These are phyloP conservation scores for Brassicogethes aeneus DNA, from an alignment of 2,888 invertebrate species.

Conservation along the genomic window DNA sequence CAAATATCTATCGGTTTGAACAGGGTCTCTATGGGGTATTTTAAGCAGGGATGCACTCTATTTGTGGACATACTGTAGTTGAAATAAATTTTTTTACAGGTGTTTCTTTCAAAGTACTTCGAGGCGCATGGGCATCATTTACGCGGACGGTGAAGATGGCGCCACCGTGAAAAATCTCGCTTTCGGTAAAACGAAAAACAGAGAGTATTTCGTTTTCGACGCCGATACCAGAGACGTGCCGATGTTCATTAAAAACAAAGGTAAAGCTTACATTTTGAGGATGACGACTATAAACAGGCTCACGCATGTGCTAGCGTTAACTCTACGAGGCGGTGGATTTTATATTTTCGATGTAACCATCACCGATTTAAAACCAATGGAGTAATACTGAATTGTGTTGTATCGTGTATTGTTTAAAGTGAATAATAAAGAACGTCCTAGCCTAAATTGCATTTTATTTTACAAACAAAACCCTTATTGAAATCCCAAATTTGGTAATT, in stretches of 20 bases:
- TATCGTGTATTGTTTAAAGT: too few species aligned
- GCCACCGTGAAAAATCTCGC: slow-evolving; percentile 27
- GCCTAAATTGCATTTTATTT: too few species aligned
- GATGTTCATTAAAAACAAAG: slow-evolving; percentile 46
- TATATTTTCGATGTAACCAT: slow-evolving; percentile 35
- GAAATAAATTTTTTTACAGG: slow-evolving; percentile 12
- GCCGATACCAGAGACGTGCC: slow-evolving; percentile 54
- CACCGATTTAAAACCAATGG: slow-evolving; percentile 25
- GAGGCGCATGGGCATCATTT: slow-evolving; percentile 47
- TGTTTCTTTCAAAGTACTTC: slow-evolving; percentile 49
- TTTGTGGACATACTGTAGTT: too few species aligned
- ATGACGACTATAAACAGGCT: slow-evolving; percentile 39
- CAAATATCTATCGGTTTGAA: slow-evolving; percentile 2
- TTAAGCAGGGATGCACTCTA: too few species aligned
- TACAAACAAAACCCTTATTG: too few species aligned
- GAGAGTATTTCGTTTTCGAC: slow-evolving; percentile 60
- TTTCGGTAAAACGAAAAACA: slow-evolving; percentile 35
- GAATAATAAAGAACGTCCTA: too few species aligned
- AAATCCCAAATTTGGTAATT: too few species aligned
- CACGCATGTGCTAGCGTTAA: slow-evolving; percentile 53
- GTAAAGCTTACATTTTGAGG: slow-evolving; percentile 50
- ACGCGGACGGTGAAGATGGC: slow-evolving; percentile 43
- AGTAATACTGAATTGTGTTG: too few species aligned
- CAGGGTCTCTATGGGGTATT: not conserved
- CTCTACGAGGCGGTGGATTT: slow-evolving; percentile 43